These are phyloP conservation scores for Gobio occitaniae DNA, from an alignment of 2,797 vertebrate genomes.

Conservation along the genomic window DNA sequence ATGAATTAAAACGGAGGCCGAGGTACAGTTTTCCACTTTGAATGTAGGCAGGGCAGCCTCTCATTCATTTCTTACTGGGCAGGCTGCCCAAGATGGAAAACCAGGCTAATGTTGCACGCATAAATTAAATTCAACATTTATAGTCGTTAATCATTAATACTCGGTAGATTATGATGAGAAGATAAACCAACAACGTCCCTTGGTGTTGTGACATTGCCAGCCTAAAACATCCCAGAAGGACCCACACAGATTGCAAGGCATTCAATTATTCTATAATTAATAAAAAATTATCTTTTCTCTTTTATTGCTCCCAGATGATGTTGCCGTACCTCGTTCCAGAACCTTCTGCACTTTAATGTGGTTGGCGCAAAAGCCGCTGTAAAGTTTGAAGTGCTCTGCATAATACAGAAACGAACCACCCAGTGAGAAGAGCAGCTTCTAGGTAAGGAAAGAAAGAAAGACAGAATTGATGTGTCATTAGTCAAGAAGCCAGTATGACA, in stretches of 20 bases:
- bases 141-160: conserved; percentile 51
- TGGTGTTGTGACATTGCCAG: not conserved
- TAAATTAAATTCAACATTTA: conserved; percentile 72
- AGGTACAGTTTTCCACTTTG: conserved; percentile 59
- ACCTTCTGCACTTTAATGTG: conserved; percentile 99
- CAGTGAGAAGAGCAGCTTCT: conserved; percentile 97
- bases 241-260: conserved; percentile 15
- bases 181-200: not conserved
- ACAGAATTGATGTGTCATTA: not conserved
- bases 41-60: conserved; percentile 50
- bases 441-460: conserved; percentile 36
- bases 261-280: conserved; percentile 15
- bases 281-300: conserved; percentile 41
- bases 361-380: conserved; percentile 98
- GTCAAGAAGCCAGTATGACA: conserved; percentile 31
- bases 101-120: conserved; percentile 59
- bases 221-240: not conserved
- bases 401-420: conserved; percentile 99
- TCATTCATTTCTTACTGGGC: conserved; percentile 67
- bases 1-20: conserved; percentile 67
- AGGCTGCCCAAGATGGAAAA: conserved; percentile 66
- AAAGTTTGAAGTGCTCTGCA: conserved; percentile 98
- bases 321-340: conserved; percentile 91
- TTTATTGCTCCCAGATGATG: conserved; percentile 56
- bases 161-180: conserved; percentile 12